phyloP scores from a whole-genome alignment of 2,888 invertebrate genomes.

The Campaea margaritaria region DNA sequence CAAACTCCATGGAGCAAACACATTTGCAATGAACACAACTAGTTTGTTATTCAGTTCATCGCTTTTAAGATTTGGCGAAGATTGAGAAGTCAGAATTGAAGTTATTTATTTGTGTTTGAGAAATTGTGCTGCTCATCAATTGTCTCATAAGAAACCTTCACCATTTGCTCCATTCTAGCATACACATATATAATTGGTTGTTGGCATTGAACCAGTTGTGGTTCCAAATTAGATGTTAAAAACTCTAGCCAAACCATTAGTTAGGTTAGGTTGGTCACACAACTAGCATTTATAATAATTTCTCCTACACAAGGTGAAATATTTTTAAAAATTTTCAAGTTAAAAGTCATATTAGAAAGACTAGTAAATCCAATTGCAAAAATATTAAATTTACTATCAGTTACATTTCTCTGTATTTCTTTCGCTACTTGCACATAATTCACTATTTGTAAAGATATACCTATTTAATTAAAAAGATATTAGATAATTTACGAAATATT shows the following conservation, averaged over 20 bases:
- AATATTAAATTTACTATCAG: conserved; percentile 28
- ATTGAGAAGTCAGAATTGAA: no score
- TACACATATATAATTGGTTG: no score
- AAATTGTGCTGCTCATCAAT: no score
- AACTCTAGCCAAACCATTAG: conserved; percentile 16
- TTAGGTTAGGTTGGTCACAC: conserved; percentile 10
- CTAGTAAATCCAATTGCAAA: conserved; percentile 38
- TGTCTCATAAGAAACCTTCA: no score
- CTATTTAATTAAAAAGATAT: neutral
- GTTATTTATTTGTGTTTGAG: no score
- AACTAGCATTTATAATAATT: neutral
- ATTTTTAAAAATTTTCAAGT: neutral
- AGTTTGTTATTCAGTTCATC: no score
- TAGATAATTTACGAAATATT: conserved; percentile 15
- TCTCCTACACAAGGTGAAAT: conserved; percentile 1
- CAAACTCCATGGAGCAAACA: no score
- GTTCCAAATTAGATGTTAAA: conserved; percentile 1
- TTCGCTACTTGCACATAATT: conserved; percentile 13
- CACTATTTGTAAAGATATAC: neutral
- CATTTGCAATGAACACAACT: no score
- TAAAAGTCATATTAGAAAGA: conserved; percentile 22
- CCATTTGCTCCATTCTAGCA: no score
- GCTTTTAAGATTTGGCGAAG: no score
- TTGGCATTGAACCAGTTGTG: no score
- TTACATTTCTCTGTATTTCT: conserved; percentile 13